Percentiles rank a stretch among this genome's conserved stretches.
Conservation (phyloP, 2,113 vertebrate genomes). For the Vimba vimba region DNA sequence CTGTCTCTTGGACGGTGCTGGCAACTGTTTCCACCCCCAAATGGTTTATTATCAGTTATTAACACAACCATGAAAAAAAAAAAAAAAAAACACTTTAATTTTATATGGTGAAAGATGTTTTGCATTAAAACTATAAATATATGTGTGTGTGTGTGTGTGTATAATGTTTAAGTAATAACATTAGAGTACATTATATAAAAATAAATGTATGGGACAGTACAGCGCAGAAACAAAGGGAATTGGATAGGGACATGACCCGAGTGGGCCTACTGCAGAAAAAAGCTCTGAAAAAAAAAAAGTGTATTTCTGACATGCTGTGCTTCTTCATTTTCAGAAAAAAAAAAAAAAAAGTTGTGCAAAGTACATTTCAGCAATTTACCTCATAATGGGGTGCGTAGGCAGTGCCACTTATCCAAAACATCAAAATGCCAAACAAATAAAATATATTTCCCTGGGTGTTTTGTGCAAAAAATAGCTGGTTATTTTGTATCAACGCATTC, state of each 20-base stretch:
- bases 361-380: slow-evolving; percentile 28
- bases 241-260: background rate
- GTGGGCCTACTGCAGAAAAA: background rate
- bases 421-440: slow-evolving; percentile 15
- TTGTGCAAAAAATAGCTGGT: slow-evolving; percentile 32
- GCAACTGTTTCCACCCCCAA: slow-evolving; percentile 41
- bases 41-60: slow-evolving; percentile 30
- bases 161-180: background rate
- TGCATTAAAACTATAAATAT: background rate
- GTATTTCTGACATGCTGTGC: background rate
- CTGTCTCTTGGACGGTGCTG: slow-evolving; percentile 54
- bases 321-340: background rate
- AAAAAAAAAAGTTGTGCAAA: background rate
- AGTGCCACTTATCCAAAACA: slow-evolving; percentile 32
- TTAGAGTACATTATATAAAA: background rate
- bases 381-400: slow-evolving; percentile 23
- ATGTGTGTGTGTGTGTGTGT: no score
- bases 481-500: slow-evolving; percentile 13
- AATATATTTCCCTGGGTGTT: slow-evolving; percentile 14
- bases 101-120: background rate
- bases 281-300: background rate
- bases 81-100: slow-evolving; percentile 17
- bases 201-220: background rate
- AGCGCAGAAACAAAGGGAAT: background rate
- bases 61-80: background rate